Percentiles rank a stretch among this genome's conserved stretches.
Evolutionary conservation across 1,140 invertebrate species (phyloP).

Genomic region (Paraescarpia echinospica): DNA sequence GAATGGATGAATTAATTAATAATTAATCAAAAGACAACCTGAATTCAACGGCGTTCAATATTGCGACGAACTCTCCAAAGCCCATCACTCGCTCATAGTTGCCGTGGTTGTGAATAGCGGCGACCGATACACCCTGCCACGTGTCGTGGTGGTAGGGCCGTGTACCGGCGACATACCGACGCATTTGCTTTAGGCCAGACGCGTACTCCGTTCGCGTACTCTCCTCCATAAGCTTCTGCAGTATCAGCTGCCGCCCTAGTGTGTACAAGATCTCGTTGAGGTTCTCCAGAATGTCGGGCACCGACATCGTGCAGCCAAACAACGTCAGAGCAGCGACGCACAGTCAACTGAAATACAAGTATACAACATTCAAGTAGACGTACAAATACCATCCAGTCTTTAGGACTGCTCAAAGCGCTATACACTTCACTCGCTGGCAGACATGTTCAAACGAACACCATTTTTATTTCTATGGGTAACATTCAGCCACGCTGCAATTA

Average conservation of each 20-base stretch:
- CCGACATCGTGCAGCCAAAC: neutral
- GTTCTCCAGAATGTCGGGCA: neutral
- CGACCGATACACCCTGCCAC: neutral
- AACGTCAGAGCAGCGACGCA: neutral
- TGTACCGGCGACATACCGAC: neutral
- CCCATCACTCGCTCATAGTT: conserved; percentile 30
- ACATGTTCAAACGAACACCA: too few relatives aligned
- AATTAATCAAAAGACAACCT: conserved; percentile 32
- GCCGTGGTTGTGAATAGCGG: conserved; percentile 27
- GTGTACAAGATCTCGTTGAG: neutral
- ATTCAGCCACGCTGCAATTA: too few relatives aligned
- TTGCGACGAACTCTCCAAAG: conserved; percentile 37
- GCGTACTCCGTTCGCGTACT: neutral
- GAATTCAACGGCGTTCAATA: conserved; percentile 34
- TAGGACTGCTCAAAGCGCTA: too few relatives aligned
- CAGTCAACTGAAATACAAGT: neutral
- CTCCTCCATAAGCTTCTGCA: conserved; percentile 12
- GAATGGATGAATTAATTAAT: neutral
- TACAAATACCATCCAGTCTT: too few relatives aligned
- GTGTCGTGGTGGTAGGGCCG: conserved; percentile 3
- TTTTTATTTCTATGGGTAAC: too few relatives aligned
- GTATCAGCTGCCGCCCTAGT: neutral
- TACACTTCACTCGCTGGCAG: too few relatives aligned
- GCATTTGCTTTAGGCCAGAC: neutral
- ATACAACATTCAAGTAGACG: too few relatives aligned